Evolutionary conservation across 2,797 vertebrate genomes (phyloP), one percentile per base, ranked within the genome.

Genomic region (Phoeniculus purpureus): DNA sequence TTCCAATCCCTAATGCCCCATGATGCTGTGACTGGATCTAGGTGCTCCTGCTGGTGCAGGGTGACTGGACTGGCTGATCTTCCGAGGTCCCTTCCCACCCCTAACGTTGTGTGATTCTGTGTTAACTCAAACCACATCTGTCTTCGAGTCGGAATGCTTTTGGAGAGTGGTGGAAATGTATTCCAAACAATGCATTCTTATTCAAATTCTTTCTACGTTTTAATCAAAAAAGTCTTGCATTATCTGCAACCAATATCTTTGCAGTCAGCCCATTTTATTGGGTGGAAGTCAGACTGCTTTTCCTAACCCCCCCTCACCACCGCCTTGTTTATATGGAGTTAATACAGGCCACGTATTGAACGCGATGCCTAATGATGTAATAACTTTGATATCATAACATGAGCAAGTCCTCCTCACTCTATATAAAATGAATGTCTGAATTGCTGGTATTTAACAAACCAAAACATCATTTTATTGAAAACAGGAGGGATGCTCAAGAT

Each of bases 121-220:
- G 92, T 96, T 97, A 97, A 97, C 86, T 92, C 94, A 97, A 98
- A 97, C 97, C 97, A 97, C 96, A 97, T 94, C 95, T 95, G 94
- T 96, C 96, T 97, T 92, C 92, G 75, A 97, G 95, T 55, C 52
- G 95, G 96, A 97, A 97, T 97, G 96, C 96, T 95, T 97, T 90
- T 72, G 91, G 96, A 96, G 96, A 96, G 95, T 93, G 86, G 78
- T 96, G 96, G 94, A 93, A 94, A 88, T 80, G 71, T 96, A 97
- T 97, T 97, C 96, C 96, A 98, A 98, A 98, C 97, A 98, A 97
- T 94, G 94, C 96, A 96, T 97, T 97, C 97, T 97, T 97, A 97
- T 97, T 98, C 95, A 96, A 95, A 98, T 97, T 97, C 95, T 96
- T 97, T 12, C 95, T 96, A 81, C 37, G 32, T 96, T 94, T 95